These are phyloP conservation scores for Leptinotarsa haldemani DNA, from an alignment of 2,888 invertebrate species.

Conservation along the genomic window DNA sequence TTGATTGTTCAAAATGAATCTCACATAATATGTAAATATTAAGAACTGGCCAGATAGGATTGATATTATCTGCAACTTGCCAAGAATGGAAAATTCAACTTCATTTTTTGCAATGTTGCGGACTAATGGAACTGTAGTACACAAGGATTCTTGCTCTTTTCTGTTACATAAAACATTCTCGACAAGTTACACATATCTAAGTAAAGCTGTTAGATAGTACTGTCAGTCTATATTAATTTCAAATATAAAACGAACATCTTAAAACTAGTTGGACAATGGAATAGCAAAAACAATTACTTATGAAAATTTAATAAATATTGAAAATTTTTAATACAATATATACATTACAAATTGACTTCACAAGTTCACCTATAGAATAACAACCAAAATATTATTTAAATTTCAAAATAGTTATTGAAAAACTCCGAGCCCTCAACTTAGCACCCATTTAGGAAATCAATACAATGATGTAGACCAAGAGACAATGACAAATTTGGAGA, in stretches of 20 bases:
- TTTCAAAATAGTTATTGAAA: not conserved
- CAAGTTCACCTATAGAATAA: not conserved
- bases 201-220: not conserved
- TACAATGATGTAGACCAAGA: constrained; percentile 13
- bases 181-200: not conserved
- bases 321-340: constrained; percentile 34
- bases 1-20: not conserved
- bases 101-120: no score
- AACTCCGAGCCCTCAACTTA: constrained; percentile 21
- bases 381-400: not conserved
- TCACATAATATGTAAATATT: constrained; percentile 29
- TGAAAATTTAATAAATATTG: constrained; percentile 31
- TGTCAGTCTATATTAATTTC: not conserved
- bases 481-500: no score
- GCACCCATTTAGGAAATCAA: constrained; percentile 38
- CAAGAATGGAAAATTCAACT: not conserved
- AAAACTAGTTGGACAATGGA: not conserved
- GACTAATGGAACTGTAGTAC: no score
- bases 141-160: no score
- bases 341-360: constrained; percentile 26
- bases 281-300: constrained; percentile 26
- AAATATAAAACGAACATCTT: not conserved
- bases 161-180: not conserved
- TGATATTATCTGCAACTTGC: not conserved
- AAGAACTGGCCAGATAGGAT: constrained; percentile 22